Conservation (phyloP, 2,888 invertebrate genomes). For the Physocephala rufipes region DNA sequence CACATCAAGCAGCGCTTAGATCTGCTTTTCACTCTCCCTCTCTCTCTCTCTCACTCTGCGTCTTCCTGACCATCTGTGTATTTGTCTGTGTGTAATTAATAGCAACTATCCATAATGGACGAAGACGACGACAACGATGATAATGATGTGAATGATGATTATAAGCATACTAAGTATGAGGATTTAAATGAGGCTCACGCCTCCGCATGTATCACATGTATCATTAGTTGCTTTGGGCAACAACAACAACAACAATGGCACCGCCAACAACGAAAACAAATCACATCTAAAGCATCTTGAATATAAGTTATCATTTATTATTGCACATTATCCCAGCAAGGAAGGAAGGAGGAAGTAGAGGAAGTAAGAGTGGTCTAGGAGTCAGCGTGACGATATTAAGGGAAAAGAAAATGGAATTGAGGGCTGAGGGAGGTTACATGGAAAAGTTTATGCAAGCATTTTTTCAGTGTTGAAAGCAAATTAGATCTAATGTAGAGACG, state of each 20-base stretch:
- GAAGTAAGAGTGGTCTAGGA: background rate
- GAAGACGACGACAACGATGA: background rate
- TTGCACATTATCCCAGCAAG: background rate
- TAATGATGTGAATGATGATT: background rate
- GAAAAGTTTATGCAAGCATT: constrained; percentile 6
- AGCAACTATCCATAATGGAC: constrained; percentile 38
- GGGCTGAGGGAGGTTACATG: background rate
- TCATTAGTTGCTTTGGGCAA: constrained; percentile 10
- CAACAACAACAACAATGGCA: constrained; percentile 9
- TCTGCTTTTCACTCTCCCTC: too few relatives aligned
- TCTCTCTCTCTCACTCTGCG: too few relatives aligned
- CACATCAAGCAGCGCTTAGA: constrained; percentile 50
- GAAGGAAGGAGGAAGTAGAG: background rate
- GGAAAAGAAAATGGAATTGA: too few relatives aligned
- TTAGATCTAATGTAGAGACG: too few relatives aligned
- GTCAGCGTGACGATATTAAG: background rate
- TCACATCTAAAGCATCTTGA: constrained; percentile 3
- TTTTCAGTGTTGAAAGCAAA: background rate
- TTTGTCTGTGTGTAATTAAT: constrained; percentile 57
- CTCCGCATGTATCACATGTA: constrained; percentile 1
- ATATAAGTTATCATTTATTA: constrained; percentile 27
- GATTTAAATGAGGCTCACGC: constrained; percentile 13
- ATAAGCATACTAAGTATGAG: constrained; percentile 3
- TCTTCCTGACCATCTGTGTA: too few relatives aligned
- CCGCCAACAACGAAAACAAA: background rate